These are phyloP conservation scores for Formica aserva DNA, from an alignment of 2,888 invertebrate species.

Conservation along the genomic window DNA sequence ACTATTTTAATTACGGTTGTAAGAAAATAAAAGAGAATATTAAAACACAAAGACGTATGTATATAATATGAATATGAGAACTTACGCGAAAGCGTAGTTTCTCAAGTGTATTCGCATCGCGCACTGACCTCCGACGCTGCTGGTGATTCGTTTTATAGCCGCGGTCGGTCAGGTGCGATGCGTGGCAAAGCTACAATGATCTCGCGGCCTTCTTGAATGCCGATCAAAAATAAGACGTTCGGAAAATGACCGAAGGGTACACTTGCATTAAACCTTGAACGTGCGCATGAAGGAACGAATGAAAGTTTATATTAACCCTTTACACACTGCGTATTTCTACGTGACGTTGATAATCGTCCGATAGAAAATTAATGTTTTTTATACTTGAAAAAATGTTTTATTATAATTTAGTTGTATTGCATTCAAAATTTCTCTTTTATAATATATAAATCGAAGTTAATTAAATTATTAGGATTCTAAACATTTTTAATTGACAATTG, in stretches of 20 bases:
- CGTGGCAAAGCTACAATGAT: constrained; percentile 78
- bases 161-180: constrained; percentile 79
- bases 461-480: not conserved
- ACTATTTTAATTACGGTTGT: not conserved
- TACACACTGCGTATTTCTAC: not conserved
- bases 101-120: constrained; percentile 1
- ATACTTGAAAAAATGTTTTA: not conserved
- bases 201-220: constrained; percentile 83
- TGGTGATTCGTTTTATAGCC: constrained; percentile 80
- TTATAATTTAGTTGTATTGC: not conserved
- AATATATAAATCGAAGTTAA: too few species aligned
- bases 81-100: constrained; percentile 3
- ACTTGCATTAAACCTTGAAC: constrained; percentile 56
- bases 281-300: not conserved
- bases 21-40: not conserved
- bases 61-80: not conserved
- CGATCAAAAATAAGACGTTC: constrained; percentile 80
- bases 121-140: constrained; percentile 81
- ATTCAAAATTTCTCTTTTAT: not conserved
- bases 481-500: not conserved
- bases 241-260: constrained; percentile 59
- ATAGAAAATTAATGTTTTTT: not conserved
- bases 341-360: not conserved
- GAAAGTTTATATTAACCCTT: not conserved
- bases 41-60: not conserved